Conservation (phyloP, 2,113 vertebrate species). For the Aegotheles bennettii region DNA sequence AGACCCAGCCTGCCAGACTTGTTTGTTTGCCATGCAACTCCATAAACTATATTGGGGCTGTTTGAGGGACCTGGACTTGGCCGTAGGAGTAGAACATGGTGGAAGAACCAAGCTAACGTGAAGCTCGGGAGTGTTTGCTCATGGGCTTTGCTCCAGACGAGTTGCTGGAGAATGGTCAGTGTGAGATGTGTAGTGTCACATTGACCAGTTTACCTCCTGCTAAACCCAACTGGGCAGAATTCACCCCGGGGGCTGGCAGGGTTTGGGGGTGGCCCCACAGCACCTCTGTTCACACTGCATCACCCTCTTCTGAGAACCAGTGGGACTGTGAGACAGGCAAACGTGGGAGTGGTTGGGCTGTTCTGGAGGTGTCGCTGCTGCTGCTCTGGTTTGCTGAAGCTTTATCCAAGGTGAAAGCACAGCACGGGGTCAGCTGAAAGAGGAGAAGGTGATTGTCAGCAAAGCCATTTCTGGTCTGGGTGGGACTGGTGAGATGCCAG, state of each 20-base stretch:
- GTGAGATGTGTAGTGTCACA: rapidly evolving
- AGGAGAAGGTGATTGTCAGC: neutral
- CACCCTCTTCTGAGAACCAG: neutral
- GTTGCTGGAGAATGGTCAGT: neutral
- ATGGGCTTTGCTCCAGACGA: neutral
- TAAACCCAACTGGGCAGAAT: neutral
- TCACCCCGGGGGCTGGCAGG: neutral
- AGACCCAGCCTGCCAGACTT: no score
- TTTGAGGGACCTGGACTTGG: neutral
- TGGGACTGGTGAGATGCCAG: neutral
- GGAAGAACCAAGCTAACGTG: neutral
- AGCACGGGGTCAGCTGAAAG: neutral
- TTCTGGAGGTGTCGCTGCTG: neutral
- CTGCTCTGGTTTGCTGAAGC: neutral
- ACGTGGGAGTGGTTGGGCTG: rapidly evolving
- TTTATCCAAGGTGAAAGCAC: neutral
- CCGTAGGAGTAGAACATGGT: neutral
- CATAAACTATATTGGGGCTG: rapidly evolving
- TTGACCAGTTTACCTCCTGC: neutral
- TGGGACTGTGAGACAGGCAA: neutral
- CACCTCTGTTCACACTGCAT: neutral
- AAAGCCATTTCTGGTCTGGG: neutral
- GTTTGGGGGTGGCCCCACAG: neutral
- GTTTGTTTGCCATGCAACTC: neutral
- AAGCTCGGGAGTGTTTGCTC: neutral